Conservation (phyloP, 2,888 invertebrate species). For the Drosophila demipolita region DNA sequence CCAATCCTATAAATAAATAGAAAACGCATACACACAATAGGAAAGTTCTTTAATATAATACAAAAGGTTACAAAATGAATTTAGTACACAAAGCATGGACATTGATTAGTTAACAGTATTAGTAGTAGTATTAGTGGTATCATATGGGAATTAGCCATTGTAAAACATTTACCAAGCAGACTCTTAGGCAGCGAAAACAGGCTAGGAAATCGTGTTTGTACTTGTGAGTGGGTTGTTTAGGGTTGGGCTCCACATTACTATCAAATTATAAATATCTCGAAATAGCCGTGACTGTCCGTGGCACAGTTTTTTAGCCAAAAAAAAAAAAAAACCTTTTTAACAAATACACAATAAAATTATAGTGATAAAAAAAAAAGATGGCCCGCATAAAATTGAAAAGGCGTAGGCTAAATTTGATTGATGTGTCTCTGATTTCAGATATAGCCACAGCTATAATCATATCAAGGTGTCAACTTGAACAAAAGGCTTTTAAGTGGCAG, state of each 20-base stretch:
- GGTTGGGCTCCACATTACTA: conserved; percentile 33
- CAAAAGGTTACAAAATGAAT: conserved; percentile 34
- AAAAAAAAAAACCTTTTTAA: conserved; percentile 15
- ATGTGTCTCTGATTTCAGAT: conserved; percentile 36
- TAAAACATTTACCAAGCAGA: neutral
- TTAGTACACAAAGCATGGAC: conserved; percentile 48
- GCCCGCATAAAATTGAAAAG: conserved; percentile 59
- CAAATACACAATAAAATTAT: conserved; percentile 16
- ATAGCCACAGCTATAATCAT: conserved; percentile 21
- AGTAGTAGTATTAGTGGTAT: neutral
- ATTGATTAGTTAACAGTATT: conserved; percentile 13
- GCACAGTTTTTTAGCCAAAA: conserved; percentile 49
- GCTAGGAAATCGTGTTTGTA: conserved; percentile 14
- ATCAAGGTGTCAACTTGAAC: conserved; percentile 46
- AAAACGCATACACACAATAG: conserved; percentile 85
- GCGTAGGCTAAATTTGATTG: conserved; percentile 65
- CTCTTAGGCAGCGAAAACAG: conserved; percentile 1
- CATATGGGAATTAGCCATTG: neutral
- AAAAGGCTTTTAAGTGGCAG: conserved; percentile 10
- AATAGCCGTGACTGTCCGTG: conserved; percentile 51
- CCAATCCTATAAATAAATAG: conserved; percentile 86
- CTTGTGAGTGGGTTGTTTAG: conserved; percentile 17
- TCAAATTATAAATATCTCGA: conserved; percentile 40
- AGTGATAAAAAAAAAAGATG: conserved; percentile 24
- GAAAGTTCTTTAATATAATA: conserved; percentile 70